phyloP scores from a whole-genome alignment of 2,113 vertebrate genomes.

The Odocoileus hemionus region DNA sequence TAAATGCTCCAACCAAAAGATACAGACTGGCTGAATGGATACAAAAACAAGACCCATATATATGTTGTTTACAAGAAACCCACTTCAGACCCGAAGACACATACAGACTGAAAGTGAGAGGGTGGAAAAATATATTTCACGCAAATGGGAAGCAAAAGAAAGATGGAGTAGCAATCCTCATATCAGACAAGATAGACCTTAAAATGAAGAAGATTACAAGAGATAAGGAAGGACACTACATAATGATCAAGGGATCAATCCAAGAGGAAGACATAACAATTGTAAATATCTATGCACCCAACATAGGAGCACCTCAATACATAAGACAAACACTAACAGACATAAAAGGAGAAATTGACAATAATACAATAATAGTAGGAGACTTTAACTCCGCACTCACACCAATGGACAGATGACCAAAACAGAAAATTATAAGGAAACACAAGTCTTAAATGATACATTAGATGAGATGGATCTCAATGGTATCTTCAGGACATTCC shows the following conservation, averaged over 20 bases:
- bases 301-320: not conserved
- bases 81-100: not conserved
- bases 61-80: not conserved
- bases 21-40: not conserved
- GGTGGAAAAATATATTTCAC: not conserved
- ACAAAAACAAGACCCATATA: not conserved
- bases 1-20: not conserved
- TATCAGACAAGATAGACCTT: not conserved
- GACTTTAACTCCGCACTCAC: not conserved
- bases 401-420: not conserved
- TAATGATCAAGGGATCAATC: not conserved
- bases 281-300: not conserved
- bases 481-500: not conserved
- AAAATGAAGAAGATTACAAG: not conserved
- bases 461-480: not conserved
- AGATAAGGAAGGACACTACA: not conserved
- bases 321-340: not conserved
- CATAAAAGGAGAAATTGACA: not conserved
- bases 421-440: not conserved
- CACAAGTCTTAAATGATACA: not conserved
- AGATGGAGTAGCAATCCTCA: not conserved
- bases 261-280: not conserved
- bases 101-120: not conserved
- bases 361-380: not conserved
- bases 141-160: not conserved